A percentile compares a stretch with the other conserved stretches of the same genome.
Evolutionary conservation across 2,888 invertebrate genomes (phyloP).

Genomic region (Mesochorus sp.): DNA sequence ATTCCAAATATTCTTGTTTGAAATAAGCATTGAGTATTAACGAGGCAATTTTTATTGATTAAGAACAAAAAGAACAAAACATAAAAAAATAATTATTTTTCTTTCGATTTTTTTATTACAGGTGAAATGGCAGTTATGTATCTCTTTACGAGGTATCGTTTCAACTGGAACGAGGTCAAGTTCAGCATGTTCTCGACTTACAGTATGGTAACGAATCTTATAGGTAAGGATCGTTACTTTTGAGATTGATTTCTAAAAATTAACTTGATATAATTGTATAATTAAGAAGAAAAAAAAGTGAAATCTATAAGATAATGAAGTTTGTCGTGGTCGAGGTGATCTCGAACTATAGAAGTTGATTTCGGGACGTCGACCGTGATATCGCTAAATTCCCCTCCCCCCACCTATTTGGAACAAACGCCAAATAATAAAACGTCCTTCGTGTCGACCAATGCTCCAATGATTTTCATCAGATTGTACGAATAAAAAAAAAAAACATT

Average conservation of each 20-base stretch:
- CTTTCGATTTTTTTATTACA: constrained; percentile 80
- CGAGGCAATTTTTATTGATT: not conserved
- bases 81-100: not conserved
- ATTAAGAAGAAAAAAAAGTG: constrained; percentile 9
- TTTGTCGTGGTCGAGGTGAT: constrained; percentile 36
- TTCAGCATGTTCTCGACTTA: constrained; percentile 94
- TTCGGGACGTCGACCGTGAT: constrained; percentile 26
- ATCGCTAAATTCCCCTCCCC: constrained; percentile 41
- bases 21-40: too few species aligned
- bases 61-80: not conserved
- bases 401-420: constrained; percentile 13
- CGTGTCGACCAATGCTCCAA: too few species aligned
- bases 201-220: constrained; percentile 91
- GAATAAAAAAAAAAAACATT: too few species aligned
- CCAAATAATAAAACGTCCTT: constrained; percentile 28
- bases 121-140: constrained; percentile 94
- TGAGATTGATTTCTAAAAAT: constrained; percentile 51
- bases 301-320: constrained; percentile 16
- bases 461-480: too few species aligned
- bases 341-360: constrained; percentile 18
- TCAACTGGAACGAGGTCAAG: constrained; percentile 94
- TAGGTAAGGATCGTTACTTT: constrained; percentile 84
- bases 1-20: too few species aligned
- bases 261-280: constrained; percentile 4
- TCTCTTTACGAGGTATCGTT: constrained; percentile 91